Percentiles rank a stretch among this genome's conserved stretches.
These are phyloP conservation scores for Varanus komodoensis DNA, from an alignment of 2,113 vertebrate species.

Conservation along the genomic window DNA sequence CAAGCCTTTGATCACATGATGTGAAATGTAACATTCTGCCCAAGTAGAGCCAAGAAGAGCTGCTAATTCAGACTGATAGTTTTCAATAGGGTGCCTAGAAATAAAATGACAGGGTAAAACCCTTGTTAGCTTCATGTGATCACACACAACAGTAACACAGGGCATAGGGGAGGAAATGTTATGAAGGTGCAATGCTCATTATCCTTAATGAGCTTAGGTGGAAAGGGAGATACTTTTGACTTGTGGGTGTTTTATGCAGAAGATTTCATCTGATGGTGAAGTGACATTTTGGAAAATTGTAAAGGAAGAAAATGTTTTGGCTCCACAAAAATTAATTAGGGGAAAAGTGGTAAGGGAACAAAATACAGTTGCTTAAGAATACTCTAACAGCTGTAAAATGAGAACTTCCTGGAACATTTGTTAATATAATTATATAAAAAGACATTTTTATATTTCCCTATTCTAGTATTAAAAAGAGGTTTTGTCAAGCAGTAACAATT, in stretches of 20 bases:
- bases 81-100: not conserved
- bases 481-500: constrained; percentile 70
- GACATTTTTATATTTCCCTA: constrained; percentile 75
- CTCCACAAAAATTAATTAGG: constrained; percentile 63
- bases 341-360: constrained; percentile 56
- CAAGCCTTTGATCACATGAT: not conserved
- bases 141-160: not conserved
- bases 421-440: constrained; percentile 77
- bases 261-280: not conserved
- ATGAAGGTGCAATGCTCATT: not conserved
- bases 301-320: constrained; percentile 51
- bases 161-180: not conserved
- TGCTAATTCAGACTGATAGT: not conserved
- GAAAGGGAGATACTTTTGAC: constrained; percentile 18
- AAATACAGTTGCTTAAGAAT: constrained; percentile 53
- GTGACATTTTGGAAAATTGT: constrained; percentile 27
- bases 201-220: constrained; percentile 1
- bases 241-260: constrained; percentile 35
- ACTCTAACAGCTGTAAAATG: constrained; percentile 65
- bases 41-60: not conserved
- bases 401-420: constrained; percentile 58
- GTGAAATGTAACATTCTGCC: not conserved
- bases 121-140: constrained; percentile 8
- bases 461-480: constrained; percentile 63
- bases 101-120: not conserved